Percentiles rank a stretch among this genome's conserved stretches.
These are phyloP conservation scores for Noctua janthe DNA, from an alignment of 2,888 invertebrate genomes.

Conservation along the genomic window DNA sequence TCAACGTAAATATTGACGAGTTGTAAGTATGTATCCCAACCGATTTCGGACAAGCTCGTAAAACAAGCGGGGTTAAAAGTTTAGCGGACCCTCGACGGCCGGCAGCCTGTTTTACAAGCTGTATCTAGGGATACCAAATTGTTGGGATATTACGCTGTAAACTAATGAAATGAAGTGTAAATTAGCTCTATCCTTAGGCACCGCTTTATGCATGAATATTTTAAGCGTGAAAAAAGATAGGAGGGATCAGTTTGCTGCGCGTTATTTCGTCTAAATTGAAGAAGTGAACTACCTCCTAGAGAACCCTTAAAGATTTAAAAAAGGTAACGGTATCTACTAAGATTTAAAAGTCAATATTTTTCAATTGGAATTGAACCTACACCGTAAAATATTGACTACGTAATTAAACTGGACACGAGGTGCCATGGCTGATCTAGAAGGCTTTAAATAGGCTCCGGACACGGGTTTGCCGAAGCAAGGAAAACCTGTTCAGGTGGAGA, in stretches of 20 bases:
- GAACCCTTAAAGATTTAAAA: background rate
- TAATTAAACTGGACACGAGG: no score
- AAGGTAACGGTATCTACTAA: background rate
- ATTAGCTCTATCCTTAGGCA: slow-evolving; percentile 11
- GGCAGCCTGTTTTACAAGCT: slow-evolving; percentile 23
- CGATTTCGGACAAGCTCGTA: slow-evolving; percentile 39
- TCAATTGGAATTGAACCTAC: background rate
- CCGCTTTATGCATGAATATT: slow-evolving; percentile 10
- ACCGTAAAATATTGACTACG: no score
- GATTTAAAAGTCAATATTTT: background rate
- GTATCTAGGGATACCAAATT: slow-evolving; percentile 30
- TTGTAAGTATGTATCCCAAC: slow-evolving; percentile 34
- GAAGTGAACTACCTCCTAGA: background rate
- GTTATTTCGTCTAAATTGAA: background rate
- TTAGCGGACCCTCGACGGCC: slow-evolving; percentile 14
- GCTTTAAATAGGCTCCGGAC: no score
- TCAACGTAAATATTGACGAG: slow-evolving; percentile 44
- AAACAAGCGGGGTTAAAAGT: slow-evolving; percentile 42
- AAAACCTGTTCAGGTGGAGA: no score
- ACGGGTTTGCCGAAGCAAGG: no score
- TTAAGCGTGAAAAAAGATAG: background rate
- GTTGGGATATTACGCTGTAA: slow-evolving; percentile 20
- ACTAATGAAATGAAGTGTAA: slow-evolving; percentile 47
- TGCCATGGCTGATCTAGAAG: no score
- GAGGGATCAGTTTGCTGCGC: background rate